phyloP scores from a whole-genome alignment of 2,113 vertebrate species.

The Lathamus discolor region DNA sequence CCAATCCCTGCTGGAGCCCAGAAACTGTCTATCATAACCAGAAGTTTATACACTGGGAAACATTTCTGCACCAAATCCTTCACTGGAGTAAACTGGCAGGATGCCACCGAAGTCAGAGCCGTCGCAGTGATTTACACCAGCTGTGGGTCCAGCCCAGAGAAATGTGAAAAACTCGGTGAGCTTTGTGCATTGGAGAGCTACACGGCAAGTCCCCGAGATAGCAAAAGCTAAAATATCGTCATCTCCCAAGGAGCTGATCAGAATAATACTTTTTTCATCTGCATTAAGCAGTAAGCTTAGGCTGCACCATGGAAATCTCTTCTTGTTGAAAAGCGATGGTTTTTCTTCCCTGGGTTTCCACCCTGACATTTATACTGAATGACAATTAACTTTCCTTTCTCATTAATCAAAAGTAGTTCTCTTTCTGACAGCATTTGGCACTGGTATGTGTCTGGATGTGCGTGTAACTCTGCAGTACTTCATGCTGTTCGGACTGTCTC shows the following conservation, averaged over 20 bases:
- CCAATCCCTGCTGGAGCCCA: slow-evolving; percentile 36
- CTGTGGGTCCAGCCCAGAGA: neutral
- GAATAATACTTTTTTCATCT: neutral
- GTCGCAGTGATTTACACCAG: slow-evolving; percentile 37
- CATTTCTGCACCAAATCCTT: slow-evolving; percentile 52
- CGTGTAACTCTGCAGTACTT: neutral
- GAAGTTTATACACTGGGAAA: slow-evolving; percentile 63
- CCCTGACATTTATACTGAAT: slow-evolving; percentile 33
- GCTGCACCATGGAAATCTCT: neutral
- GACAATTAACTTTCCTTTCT: slow-evolving; percentile 43
- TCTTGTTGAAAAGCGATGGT: slow-evolving; percentile 3
- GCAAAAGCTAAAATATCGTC: slow-evolving; percentile 3
- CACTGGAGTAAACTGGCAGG: slow-evolving; percentile 30
- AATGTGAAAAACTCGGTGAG: neutral
- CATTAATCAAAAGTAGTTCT: slow-evolving; percentile 48
- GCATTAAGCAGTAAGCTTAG: slow-evolving; percentile 3
- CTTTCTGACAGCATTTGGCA: neutral
- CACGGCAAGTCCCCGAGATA: neutral
- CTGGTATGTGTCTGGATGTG: neutral
- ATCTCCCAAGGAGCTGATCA: neutral
- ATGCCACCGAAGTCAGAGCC: slow-evolving; percentile 4
- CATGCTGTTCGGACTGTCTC: neutral
- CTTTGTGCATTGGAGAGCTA: neutral
- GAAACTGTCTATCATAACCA: slow-evolving; percentile 55
- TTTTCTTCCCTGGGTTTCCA: slow-evolving; percentile 22